Base-by-base conservation (phyloP, 23 tunicate species). In the Halocynthia roretzi region DNA sequence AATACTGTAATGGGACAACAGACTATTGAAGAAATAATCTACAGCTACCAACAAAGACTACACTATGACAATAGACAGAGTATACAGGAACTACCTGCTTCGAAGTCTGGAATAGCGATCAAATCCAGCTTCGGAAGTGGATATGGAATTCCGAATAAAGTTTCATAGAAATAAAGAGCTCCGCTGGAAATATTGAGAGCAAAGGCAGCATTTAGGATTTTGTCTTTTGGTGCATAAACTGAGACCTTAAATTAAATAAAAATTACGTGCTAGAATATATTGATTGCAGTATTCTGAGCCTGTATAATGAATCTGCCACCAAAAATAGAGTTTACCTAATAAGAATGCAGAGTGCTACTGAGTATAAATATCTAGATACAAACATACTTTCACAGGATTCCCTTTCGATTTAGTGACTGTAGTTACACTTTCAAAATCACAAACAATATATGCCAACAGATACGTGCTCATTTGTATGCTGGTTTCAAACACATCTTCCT, bases 31-130 rank as follows among this genome's bases (percentile, higher is more conserved):
- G 44, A 31, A 31, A 31, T 31, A 31, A 31, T 31, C 44, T 51
- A 48, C 51, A 50, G 5, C 50, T 44, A 72, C 11, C 1, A 15
- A 72, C 64, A 60, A 60, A 60, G 2, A 31, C 44, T 31, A 31
- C 44, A 31, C 4, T 31, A 31, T 31, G 44, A 31, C 44, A 31
- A 31, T 31, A 31, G 44, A 31, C 44, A 60, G 1, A 2, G n/a
- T 60, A 15, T 60, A 15, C 17, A 60, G 64, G 17, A 67, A 21
- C 10, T 64, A 86, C 92, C 97, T 49, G 99, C 94, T 11, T 79
- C 99, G 81, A 94, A 94, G 78, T 94, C 95, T 15, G 99, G 99
- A 52, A 94, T 81, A 44, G 99, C 99, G 17, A 85, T 83, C 52
- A 88, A 69, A 52, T 94, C 99, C 72, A 94, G 44, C 67, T 94